Conservation (phyloP, 2,113 vertebrate genomes). For the Jaculus jaculus region DNA sequence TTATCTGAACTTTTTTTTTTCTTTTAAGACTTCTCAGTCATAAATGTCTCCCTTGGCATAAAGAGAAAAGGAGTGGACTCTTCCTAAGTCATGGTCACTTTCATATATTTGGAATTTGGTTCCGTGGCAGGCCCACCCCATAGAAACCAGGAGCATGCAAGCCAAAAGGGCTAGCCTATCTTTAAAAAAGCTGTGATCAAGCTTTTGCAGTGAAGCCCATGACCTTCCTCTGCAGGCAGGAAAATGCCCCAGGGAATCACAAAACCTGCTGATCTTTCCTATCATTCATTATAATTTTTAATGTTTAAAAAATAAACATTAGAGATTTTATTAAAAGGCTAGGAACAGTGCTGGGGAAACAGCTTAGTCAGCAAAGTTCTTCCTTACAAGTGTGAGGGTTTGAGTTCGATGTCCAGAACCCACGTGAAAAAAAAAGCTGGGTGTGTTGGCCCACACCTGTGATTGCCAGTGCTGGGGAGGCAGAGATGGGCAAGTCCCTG, state of each 20-base stretch:
- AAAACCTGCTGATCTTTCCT: not conserved
- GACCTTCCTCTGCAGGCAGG: not conserved
- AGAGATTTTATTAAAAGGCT: not conserved
- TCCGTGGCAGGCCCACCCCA: not conserved
- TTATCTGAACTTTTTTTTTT: not conserved
- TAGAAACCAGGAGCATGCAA: not conserved
- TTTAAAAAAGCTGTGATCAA: not conserved
- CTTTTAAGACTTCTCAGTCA: not conserved
- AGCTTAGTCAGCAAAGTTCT: too few species aligned
- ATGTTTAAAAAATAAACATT: not conserved
- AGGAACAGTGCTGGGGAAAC: too few species aligned
- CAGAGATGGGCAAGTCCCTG: too few species aligned
- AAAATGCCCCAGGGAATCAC: not conserved
- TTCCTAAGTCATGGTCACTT: not conserved
- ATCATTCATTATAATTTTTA: not conserved
- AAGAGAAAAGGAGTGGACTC: not conserved
- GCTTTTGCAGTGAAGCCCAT: not conserved
- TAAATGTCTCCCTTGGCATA: not conserved
- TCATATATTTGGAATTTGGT: not conserved
- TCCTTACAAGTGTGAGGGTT: too few species aligned
- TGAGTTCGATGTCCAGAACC: too few species aligned
- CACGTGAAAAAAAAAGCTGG: too few species aligned
- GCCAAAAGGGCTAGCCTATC: not conserved
- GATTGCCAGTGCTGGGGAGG: too few species aligned
- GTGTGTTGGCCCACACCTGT: too few species aligned